Base-by-base conservation (phyloP, 2,113 vertebrate genomes). In the Porphyrio hochstetteri region DNA sequence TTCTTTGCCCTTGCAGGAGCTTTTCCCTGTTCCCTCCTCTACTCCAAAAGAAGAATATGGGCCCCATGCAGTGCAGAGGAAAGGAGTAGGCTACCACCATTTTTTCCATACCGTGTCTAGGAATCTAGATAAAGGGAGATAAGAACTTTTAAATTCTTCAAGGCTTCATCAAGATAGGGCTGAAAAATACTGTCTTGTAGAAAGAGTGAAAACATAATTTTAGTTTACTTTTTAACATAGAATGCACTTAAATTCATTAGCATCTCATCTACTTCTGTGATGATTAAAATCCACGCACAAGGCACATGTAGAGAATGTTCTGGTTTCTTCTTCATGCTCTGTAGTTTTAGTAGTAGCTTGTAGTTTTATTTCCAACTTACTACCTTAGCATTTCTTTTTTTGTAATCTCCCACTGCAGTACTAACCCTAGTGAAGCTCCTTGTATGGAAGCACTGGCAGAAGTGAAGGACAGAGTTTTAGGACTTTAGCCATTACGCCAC, bases 21-120 rank as follows among this genome's bases (percentile, higher is more conserved):
- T 86, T 81, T 86, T 46, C 33, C 8, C 13, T 48, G 24, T 60
- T 78, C 18, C 12, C 11, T 75, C 14, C 36, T 14, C 60, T 64
- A n/a, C 23, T 78, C 71, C 74, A 82, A 86, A 82, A 86, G 35
- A 33, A 88, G 11, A 12, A 4, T 1, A 60, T 5, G 36, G 56
- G 88, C 46, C 44, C 81, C 31, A 35, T 48, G 33, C 60, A 92
- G 59, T 78, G 96, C 48, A 92, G 57, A 90, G 91, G 72, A 95
- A 97, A 96, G 52, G 86, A 23, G 17, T 52, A 92, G 80, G 36
- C 63, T 60, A 82, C 80, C n/a, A 6, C 19, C 67, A 86, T 90
- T 65, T 94, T 94, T 94, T 94, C 95, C 71, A 90, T 35, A 95
- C 38, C 82, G 91, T 74, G 68, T 71, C 90, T 61, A 74, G 36